Evolutionary conservation across 2,797 vertebrate genomes (phyloP).

Genomic region (Eupleurogrammus muticus): DNA sequence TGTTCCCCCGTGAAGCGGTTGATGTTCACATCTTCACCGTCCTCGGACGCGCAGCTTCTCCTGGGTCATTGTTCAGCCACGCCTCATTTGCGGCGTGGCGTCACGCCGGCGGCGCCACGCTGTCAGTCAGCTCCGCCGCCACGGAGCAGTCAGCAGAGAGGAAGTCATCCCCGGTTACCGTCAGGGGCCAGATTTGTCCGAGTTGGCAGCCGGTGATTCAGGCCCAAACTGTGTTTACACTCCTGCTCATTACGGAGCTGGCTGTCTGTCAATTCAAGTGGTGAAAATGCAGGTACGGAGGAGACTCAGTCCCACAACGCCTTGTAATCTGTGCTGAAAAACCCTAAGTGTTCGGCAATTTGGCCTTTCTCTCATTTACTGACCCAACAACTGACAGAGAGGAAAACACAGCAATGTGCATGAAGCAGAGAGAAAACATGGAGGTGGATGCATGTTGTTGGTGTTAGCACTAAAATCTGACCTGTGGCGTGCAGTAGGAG

Average conservation of each 20-base stretch:
- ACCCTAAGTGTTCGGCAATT: slow-evolving; percentile 72
- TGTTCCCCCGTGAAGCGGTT: background rate
- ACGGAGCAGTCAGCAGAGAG: slow-evolving; percentile 49
- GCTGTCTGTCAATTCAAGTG: slow-evolving; percentile 44
- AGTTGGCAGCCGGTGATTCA: slow-evolving; percentile 55
- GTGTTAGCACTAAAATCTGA: slow-evolving; percentile 8
- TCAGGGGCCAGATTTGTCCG: slow-evolving; percentile 49
- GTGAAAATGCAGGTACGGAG: slow-evolving; percentile 53
- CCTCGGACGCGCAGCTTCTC: slow-evolving; percentile 21
- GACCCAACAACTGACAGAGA: slow-evolving; percentile 32
- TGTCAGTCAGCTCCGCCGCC: slow-evolving; percentile 46
- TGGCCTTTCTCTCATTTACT: slow-evolving; percentile 42
- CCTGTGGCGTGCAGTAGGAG: background rate
- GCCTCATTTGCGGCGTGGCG: slow-evolving; percentile 24
- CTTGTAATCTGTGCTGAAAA: slow-evolving; percentile 67
- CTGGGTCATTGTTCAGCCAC: slow-evolving; percentile 25
- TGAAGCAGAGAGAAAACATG: background rate
- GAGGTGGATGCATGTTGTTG: slow-evolving; percentile 1
- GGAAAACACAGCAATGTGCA: slow-evolving; percentile 34
- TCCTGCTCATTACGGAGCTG: slow-evolving; percentile 54
- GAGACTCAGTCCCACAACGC: slow-evolving; percentile 41
- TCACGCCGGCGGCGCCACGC: slow-evolving; percentile 7
- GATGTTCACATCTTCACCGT: slow-evolving; percentile 14
- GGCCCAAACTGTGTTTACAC: slow-evolving; percentile 27
- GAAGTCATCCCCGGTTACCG: slow-evolving; percentile 40